Evolutionary conservation across 2,113 vertebrate genomes (phyloP).

Genomic region (Collichthys lucidus): DNA sequence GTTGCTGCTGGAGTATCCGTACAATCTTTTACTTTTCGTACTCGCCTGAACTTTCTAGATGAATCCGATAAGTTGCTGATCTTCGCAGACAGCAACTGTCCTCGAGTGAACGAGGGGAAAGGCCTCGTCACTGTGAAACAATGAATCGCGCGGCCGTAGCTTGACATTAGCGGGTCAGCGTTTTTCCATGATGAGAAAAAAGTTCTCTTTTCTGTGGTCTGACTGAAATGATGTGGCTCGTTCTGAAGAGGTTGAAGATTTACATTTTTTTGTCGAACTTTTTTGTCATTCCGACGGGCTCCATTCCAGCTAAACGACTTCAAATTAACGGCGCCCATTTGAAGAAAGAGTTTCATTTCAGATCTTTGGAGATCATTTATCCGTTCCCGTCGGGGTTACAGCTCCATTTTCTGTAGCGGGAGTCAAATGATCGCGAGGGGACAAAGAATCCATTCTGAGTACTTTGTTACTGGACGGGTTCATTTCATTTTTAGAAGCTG

Average conservation of each 20-base stretch:
- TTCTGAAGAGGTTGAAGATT: conserved; percentile 51
- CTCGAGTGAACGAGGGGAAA: not conserved
- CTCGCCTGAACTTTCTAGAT: conserved; percentile 4
- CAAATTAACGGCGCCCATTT: conserved; percentile 54
- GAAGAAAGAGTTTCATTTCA: conserved; percentile 20
- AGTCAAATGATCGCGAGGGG: conserved; percentile 18
- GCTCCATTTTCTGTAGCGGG: conserved; percentile 22
- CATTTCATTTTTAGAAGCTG: conserved; percentile 27
- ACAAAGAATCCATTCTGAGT: conserved; percentile 35
- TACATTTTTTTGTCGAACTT: conserved; percentile 22
- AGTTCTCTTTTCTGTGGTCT: not conserved
- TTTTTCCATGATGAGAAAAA: conserved; percentile 33
- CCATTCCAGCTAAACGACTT: conserved; percentile 58
- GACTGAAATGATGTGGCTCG: conserved; percentile 33
- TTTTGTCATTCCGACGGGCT: conserved; percentile 52
- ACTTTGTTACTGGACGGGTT: conserved; percentile 1
- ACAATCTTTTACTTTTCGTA: not conserved
- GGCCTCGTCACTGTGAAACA: conserved; percentile 12
- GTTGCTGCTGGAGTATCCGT: not conserved
- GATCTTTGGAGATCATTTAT: conserved; percentile 36
- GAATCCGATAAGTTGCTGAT: conserved; percentile 20
- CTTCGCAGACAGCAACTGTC: too few species aligned
- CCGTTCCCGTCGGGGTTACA: not conserved
- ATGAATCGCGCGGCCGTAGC: conserved; percentile 28
- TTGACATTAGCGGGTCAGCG: conserved; percentile 46